Percentiles rank a stretch among this genome's conserved stretches.
Evolutionary conservation across 2,888 invertebrate species (phyloP).

Genomic region (Leucozona laternaria): DNA sequence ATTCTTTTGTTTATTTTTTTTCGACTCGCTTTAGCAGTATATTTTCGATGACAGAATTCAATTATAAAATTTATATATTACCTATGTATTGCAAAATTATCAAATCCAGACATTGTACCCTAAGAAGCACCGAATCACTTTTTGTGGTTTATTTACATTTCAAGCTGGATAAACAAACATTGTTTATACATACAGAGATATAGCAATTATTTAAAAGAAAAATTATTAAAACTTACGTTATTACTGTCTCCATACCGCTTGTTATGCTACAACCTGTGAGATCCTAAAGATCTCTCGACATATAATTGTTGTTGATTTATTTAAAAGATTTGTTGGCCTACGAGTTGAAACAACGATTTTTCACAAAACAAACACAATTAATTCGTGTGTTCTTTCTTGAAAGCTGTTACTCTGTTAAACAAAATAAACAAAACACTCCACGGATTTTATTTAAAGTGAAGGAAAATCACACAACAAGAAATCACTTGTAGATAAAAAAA

Average conservation of each 20-base stretch:
- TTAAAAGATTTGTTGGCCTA: constrained; percentile 38
- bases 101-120: background rate
- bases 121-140: background rate
- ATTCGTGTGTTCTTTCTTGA: constrained; percentile 8
- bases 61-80: no score
- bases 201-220: background rate
- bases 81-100: background rate
- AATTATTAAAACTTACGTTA: constrained; percentile 69
- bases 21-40: no score
- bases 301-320: constrained; percentile 22
- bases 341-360: constrained; percentile 38
- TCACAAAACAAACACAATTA: constrained; percentile 44
- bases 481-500: background rate
- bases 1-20: no score
- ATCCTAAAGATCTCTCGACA: constrained; percentile 35
- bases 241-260: constrained; percentile 74
- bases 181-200: constrained; percentile 21
- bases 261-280: constrained; percentile 58
- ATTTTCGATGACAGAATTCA: no score
- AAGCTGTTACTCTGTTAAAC: constrained; percentile 26
- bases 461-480: constrained; percentile 24
- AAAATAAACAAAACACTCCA: constrained; percentile 24
- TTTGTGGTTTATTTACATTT: background rate
- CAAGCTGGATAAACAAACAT: no score
- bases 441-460: background rate